Conservation (phyloP, 2,888 invertebrate species). For the Strigamia transsilvanica region DNA sequence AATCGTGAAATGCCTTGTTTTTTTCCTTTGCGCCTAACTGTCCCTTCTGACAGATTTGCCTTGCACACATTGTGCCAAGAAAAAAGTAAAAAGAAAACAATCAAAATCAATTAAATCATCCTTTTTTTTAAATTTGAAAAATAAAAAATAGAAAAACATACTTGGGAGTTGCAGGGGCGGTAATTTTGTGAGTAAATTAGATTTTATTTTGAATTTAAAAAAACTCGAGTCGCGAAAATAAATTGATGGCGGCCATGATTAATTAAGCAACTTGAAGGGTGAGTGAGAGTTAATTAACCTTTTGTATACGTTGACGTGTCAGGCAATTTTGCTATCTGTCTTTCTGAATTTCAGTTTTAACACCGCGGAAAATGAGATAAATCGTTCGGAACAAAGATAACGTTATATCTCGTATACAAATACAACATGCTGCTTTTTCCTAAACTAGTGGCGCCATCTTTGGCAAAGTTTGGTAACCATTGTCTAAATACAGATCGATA, state of each 20-base stretch:
- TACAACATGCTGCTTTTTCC: no score
- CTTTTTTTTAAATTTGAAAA: not conserved
- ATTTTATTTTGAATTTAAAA: not conserved
- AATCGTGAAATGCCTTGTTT: conserved; percentile 14
- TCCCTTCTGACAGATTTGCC: conserved; percentile 2
- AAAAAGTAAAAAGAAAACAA: no score
- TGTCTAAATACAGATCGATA: no score
- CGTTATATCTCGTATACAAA: no score
- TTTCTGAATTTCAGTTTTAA: no score
- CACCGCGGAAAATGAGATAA: no score
- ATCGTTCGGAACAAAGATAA: no score
- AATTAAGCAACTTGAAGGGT: not conserved
- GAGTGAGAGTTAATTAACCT: conserved; percentile 7
- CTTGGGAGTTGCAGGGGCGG: no score
- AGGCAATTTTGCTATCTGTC: no score
- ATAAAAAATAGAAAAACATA: no score
- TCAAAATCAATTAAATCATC: not conserved
- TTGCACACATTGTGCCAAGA: not conserved
- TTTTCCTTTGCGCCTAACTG: not conserved
- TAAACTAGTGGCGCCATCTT: no score
- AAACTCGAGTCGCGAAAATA: not conserved
- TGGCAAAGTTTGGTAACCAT: no score
- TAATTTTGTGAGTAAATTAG: not conserved
- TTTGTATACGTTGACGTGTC: not conserved
- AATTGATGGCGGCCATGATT: not conserved